Conservation (phyloP, 1,140 invertebrate genomes). For the Zaprionus inermis region DNA sequence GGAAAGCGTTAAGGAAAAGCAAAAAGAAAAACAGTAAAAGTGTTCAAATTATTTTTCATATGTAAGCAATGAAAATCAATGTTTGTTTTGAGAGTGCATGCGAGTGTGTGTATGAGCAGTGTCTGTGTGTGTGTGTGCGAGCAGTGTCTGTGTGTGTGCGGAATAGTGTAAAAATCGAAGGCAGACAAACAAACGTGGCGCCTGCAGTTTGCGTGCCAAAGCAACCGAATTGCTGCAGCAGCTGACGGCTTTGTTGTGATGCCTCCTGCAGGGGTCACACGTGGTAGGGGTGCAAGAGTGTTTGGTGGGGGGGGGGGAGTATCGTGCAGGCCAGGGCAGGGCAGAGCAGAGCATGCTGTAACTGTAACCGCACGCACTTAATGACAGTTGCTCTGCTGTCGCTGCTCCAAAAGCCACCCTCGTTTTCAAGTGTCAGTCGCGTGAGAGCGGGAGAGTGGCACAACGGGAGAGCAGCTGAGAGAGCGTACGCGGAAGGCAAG, state of each 20-base stretch:
- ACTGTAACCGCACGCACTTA: constrained; percentile 49
- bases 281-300: not conserved
- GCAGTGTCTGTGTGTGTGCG: constrained; percentile 20
- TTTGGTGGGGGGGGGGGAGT: not conserved
- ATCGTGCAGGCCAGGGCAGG: too few relatives aligned
- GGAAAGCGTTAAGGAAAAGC: constrained; percentile 15
- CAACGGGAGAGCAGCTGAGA: not conserved
- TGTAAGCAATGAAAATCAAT: constrained; percentile 77
- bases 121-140: constrained; percentile 34
- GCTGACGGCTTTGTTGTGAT: constrained; percentile 48
- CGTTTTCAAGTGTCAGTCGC: not conserved
- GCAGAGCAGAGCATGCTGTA: constrained; percentile 1
- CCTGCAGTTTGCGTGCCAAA: constrained; percentile 56
- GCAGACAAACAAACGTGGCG: constrained; percentile 70
- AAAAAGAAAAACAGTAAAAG: constrained; percentile 33
- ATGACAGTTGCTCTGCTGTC: constrained; percentile 43
- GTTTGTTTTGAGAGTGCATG: constrained; percentile 24
- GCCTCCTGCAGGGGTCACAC: constrained; percentile 15
- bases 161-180: constrained; percentile 73
- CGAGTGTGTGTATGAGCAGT: too few relatives aligned
- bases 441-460: not conserved
- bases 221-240: constrained; percentile 46
- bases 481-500: not conserved
- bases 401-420: constrained; percentile 24
- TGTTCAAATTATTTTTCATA: constrained; percentile 52